Percentiles rank a stretch among this genome's conserved stretches.
These are phyloP conservation scores for Glareola pratincola DNA, from an alignment of 2,113 vertebrate genomes.

Conservation along the genomic window DNA sequence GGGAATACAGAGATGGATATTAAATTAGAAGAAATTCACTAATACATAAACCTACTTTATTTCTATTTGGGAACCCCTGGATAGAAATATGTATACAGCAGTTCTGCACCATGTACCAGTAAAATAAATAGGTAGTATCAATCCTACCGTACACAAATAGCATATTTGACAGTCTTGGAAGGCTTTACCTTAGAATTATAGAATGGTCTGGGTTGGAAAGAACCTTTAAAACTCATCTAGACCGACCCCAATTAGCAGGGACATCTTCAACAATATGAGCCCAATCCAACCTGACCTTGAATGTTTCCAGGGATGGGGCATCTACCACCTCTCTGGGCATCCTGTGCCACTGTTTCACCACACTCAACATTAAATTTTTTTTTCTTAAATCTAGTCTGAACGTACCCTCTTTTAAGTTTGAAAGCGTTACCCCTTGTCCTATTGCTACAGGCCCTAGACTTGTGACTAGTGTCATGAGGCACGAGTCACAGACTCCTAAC, in stretches of 20 bases:
- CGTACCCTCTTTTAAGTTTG: not conserved
- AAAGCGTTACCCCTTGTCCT: not conserved
- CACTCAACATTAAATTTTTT: not conserved
- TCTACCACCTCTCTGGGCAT: not conserved
- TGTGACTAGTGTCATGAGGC: not conserved
- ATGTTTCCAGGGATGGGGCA: not conserved
- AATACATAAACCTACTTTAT: not conserved
- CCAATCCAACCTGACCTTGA: not conserved
- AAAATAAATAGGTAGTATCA: not conserved
- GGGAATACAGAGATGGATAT: not conserved
- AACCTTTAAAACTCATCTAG: not conserved
- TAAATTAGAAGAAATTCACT: not conserved
- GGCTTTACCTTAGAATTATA: not conserved
- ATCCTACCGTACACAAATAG: fast-evolving
- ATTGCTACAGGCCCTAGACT: not conserved
- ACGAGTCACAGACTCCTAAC: not conserved
- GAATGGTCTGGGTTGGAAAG: not conserved
- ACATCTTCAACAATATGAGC: not conserved
- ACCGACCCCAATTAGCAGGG: not conserved
- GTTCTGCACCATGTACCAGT: not conserved
- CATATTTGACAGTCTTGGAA: not conserved
- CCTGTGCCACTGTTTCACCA: not conserved
- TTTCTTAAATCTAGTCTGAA: not conserved
- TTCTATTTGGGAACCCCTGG: not conserved
- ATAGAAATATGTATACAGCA: not conserved